Base-by-base conservation (phyloP, 2,888 invertebrate genomes). In the Sinentomon sp. region DNA sequence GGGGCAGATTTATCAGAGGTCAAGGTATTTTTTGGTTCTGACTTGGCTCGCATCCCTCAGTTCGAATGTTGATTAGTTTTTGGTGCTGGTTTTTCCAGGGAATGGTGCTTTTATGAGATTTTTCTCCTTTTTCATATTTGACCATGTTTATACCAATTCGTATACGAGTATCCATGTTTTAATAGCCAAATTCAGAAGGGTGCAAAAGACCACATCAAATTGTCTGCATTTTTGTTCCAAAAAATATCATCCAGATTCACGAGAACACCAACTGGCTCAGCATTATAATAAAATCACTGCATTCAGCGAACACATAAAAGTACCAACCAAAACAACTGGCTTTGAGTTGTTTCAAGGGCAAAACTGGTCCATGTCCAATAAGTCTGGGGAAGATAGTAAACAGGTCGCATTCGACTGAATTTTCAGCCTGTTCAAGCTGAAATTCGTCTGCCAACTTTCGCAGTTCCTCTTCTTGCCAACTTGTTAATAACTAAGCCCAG, bases 261-360 rank as follows among this genome's bases (percentile, higher is more conserved):
- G n/a, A 9, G 10, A 27, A 10, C 6, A 10, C 10, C 3, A 22
- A n/a, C n/a, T n/a, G n/a, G n/a, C n/a, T n/a, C 4, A 19, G 7
- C 9, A 28, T 18, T 9, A 9, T 13, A 10, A 7, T 17, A 17
- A 30, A 21, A 20, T 14, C 10, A 14, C 18, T 21, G 17, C 14
- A 17, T 12, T 25, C 14, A 17, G 10, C 13, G 3, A 17, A 16
- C 25, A 10, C 2, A 28, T 17, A 5, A 27, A 28, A 4, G 48
- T 48, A 50, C 54, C 57, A 57, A 65, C 76, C 75, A 55, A 68
- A 72, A 45, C 60, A 65, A 50, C 64, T 68, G 1, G 70, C 65
- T 59, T 71, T 70, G 17, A 77, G 54, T 50, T 68, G 63, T 45
- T 65, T 64, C 30, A 76, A 52, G 17, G 66, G 63, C 26, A 69